phyloP scores from a whole-genome alignment of 2,113 vertebrate genomes.

The Pardalotus punctatus region DNA sequence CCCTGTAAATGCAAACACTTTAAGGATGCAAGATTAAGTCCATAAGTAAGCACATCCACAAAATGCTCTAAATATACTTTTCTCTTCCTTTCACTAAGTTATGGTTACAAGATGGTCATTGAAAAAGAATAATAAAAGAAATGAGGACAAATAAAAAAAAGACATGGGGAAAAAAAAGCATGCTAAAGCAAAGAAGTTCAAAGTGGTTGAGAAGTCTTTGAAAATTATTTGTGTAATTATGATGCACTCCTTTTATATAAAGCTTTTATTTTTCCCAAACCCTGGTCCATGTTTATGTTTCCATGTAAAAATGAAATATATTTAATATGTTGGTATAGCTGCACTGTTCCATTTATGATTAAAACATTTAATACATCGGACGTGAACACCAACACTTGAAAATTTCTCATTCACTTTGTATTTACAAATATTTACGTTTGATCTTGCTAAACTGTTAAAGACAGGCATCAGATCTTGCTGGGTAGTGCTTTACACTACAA shows the following conservation, averaged over 20 bases:
- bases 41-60: slow-evolving; percentile 65
- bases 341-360: slow-evolving; percentile 28
- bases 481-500: not conserved
- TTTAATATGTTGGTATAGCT: slow-evolving; percentile 20
- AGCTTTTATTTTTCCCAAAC: slow-evolving; percentile 47
- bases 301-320: not conserved
- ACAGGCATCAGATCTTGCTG: not conserved
- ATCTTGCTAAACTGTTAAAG: not conserved
- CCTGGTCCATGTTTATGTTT: slow-evolving; percentile 26
- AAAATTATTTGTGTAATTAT: slow-evolving; percentile 12
- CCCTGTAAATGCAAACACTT: slow-evolving; percentile 65
- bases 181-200: slow-evolving; percentile 7
- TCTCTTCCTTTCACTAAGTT: slow-evolving; percentile 57
- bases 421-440: slow-evolving; percentile 35
- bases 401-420: slow-evolving; percentile 16
- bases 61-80: slow-evolving; percentile 52
- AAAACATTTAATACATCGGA: slow-evolving; percentile 13
- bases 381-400: slow-evolving; percentile 27
- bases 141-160: not conserved
- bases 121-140: not conserved
- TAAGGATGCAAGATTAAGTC: slow-evolving; percentile 39
- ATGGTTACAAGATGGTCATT: slow-evolving; percentile 14
- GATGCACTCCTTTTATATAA: slow-evolving; percentile 50
- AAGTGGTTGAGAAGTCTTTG: slow-evolving; percentile 42
- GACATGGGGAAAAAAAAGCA: not conserved